A percentile compares a stretch with the other conserved stretches of the same genome.
These are phyloP conservation scores for Thaumatotibia leucotreta DNA, from an alignment of 1,140 invertebrate species.

Conservation along the genomic window DNA sequence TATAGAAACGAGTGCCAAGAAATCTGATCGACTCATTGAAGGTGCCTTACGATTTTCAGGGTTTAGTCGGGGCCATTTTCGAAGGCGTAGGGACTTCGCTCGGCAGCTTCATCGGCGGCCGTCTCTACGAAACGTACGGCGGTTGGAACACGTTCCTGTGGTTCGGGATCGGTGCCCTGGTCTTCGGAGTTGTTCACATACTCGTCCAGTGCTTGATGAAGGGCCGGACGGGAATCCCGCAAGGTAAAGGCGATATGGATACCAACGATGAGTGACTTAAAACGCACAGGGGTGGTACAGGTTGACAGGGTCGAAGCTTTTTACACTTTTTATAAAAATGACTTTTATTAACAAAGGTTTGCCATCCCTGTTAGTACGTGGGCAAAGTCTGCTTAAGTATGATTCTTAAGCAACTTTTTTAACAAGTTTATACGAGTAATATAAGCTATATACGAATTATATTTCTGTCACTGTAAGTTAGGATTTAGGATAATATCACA, in stretches of 20 bases:
- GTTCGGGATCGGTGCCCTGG: conserved; percentile 82
- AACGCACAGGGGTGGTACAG: too few relatives aligned
- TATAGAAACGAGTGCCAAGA: not conserved
- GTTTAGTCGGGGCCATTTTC: conserved; percentile 89
- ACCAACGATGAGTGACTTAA: not conserved
- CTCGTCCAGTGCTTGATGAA: conserved; percentile 41
- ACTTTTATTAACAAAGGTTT: too few relatives aligned
- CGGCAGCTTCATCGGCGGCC: conserved; percentile 86
- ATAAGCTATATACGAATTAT: too few relatives aligned
- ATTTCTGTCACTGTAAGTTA: too few relatives aligned
- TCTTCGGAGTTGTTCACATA: conserved; percentile 80
- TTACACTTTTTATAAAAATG: too few relatives aligned
- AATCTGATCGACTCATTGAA: not conserved
- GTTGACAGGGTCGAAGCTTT: too few relatives aligned
- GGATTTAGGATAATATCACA: not conserved
- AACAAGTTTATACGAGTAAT: not conserved
- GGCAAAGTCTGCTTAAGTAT: too few relatives aligned
- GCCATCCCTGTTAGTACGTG: too few relatives aligned
- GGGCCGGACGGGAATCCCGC: conserved; percentile 28
- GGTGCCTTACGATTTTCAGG: too few relatives aligned
- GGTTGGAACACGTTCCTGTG: conserved; percentile 82
- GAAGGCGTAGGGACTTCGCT: conserved; percentile 89
- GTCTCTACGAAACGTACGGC: conserved; percentile 78
- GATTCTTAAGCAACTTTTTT: too few relatives aligned
- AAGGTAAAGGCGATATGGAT: conserved; percentile 50